Evolutionary conservation across 2,797 vertebrate genomes (phyloP).

Genomic region (Tragelaphus eurycerus): DNA sequence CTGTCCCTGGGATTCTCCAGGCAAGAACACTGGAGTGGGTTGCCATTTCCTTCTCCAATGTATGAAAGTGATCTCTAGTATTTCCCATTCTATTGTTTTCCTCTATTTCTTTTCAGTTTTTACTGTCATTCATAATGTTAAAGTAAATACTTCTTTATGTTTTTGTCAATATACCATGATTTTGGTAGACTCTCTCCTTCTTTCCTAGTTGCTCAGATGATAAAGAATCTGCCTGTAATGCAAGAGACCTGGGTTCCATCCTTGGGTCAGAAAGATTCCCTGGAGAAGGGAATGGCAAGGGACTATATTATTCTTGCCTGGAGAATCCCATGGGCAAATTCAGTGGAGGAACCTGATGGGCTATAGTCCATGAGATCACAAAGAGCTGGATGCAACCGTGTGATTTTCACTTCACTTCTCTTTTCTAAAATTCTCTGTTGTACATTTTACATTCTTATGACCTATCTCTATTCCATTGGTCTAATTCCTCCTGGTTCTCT

Average conservation of each 20-base stretch:
- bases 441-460: neutral
- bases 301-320: neutral
- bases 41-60: too few relatives aligned
- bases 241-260: neutral
- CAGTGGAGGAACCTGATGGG: neutral
- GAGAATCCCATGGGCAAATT: neutral
- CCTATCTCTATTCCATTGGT: neutral
- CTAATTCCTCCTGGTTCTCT: neutral
- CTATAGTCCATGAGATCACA: neutral
- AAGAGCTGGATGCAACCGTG: accelerated
- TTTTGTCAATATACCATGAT: neutral
- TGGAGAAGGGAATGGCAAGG: neutral
- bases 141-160: neutral
- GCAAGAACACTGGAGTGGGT: too few relatives aligned
- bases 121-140: neutral
- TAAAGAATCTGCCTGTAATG: neutral
- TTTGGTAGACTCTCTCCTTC: neutral
- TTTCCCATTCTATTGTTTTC: neutral
- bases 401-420: neutral
- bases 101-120: neutral
- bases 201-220: neutral
- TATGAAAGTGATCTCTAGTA: neutral
- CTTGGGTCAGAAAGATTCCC: neutral
- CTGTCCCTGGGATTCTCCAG: too few relatives aligned
- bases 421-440: conserved; percentile 4